phyloP scores from a whole-genome alignment of 2,888 invertebrate species.

The Pammene fasciana region DNA sequence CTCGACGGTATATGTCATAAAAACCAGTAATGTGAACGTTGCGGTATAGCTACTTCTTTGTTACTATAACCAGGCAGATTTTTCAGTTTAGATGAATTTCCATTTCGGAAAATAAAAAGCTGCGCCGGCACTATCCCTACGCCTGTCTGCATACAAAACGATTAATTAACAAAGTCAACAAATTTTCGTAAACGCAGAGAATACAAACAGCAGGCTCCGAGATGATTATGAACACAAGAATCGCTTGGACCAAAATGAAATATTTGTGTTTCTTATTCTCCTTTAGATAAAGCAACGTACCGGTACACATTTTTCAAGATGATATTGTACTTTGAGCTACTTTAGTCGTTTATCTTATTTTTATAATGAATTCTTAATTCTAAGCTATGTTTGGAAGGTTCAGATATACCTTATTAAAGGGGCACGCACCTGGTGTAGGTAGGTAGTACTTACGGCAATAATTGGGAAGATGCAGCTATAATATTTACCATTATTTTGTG shows the following conservation, averaged over 20 bases:
- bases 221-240: constrained; percentile 62
- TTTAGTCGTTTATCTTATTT: constrained; percentile 6
- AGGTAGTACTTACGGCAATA: too few relatives aligned
- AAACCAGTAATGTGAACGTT: constrained; percentile 51
- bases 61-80: constrained; percentile 39
- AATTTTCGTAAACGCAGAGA: constrained; percentile 66
- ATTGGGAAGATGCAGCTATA: too few relatives aligned
- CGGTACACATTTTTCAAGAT: constrained; percentile 11
- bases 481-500: too few relatives aligned
- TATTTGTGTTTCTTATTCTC: constrained; percentile 56
- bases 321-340: constrained; percentile 8
- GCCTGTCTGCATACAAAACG: constrained; percentile 74
- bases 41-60: constrained; percentile 47
- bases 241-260: constrained; percentile 58
- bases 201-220: constrained; percentile 57
- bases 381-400: not conserved
- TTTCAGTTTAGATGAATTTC: constrained; percentile 51
- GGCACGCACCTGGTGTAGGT: too few relatives aligned
- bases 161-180: constrained; percentile 78
- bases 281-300: constrained; percentile 50
- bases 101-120: constrained; percentile 52
- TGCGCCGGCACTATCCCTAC: constrained; percentile 54
- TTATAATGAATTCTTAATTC: not conserved
- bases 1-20: constrained; percentile 24
- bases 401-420: not conserved